Conservation (phyloP, 2,113 vertebrate species). For the Cyprinodon brontotheroides region DNA sequence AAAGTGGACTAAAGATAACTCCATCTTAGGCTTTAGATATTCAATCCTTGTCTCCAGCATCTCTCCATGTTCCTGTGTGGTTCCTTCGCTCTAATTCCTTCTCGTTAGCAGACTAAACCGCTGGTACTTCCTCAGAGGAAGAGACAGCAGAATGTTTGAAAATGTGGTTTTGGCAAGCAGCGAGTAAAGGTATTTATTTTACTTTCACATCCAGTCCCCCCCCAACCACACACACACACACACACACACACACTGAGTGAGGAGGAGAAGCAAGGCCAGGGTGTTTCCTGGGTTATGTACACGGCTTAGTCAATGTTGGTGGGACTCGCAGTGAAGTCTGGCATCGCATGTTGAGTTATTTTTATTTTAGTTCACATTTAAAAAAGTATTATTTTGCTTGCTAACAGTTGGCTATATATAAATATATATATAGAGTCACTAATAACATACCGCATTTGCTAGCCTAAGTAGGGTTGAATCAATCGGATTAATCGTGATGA, state of each 20-base stretch:
- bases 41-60: conserved; percentile 13
- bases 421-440: too few relatives aligned
- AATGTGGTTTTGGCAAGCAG: conserved; percentile 28
- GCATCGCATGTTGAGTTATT: not conserved
- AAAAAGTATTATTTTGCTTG: too few relatives aligned
- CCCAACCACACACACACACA: conserved; percentile 18
- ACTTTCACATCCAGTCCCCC: conserved; percentile 24
- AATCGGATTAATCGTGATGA: too few relatives aligned
- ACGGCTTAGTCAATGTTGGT: conserved; percentile 20
- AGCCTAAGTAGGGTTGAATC: too few relatives aligned
- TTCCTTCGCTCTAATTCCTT: conserved; percentile 30
- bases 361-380: too few relatives aligned
- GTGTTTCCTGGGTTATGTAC: conserved; percentile 36
- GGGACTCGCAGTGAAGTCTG: conserved; percentile 27
- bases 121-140: conserved; percentile 29
- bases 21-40: not conserved
- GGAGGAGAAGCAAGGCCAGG: conserved; percentile 25
- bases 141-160: conserved; percentile 30
- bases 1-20: conserved; percentile 1
- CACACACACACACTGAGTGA: conserved; percentile 37
- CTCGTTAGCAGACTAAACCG: conserved; percentile 59
- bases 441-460: too few relatives aligned
- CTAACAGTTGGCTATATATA: too few relatives aligned
- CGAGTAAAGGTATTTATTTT: conserved; percentile 54
- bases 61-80: conserved; percentile 15